Base-by-base conservation (phyloP, 2,113 vertebrate species). In the Tylochromis polylepis region DNA sequence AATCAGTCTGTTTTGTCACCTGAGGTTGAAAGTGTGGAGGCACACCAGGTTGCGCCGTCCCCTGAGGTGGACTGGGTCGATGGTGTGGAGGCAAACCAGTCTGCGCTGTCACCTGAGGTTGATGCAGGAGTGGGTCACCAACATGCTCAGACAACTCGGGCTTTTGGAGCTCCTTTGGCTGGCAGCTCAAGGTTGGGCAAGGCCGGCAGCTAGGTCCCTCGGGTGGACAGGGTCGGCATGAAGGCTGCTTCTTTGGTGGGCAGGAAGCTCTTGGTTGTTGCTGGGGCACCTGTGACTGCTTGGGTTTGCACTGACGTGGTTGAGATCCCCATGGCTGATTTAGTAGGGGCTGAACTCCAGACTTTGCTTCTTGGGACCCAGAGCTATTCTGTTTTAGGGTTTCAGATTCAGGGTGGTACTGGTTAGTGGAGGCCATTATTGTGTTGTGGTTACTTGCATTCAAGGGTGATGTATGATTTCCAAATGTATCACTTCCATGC, bases 1-100 rank as follows among this genome's bases (percentile, higher is more conserved):
- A 11, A 18, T 5, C 11, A 0, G 67, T 0, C 8, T 67, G 22
- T 0, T n/a, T 0, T 2, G 56, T 22, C 11, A 0, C 0, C 36
- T 18, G 0, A 2, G 46, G 27, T 0, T 6, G 59, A 0, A 3
- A 3, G 9, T 9, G 20, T 18, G 59, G n/a, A 5, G 8, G 2
- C 20, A 22, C 5, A 22, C n/a, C 11, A 57, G n/a, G 5, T 10
- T 12, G n/a, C 55, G 24, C 5, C 2, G 4, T 4, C 46, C 3
- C 46, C 12, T 15, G 29, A 2, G 43, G 11, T 2, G 5, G 4
- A 12, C 36, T 29, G 1, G 41, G 11, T 4, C 4, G 4, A 14
- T 56, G 49, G 1, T n/a, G 31, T 22, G 77, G 29, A 6, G 5
- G 31, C 20, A 14, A 8, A 1, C 6, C 51, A 27, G 31, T 11